These are phyloP conservation scores for Acholoe squamosa DNA, from an alignment of 2,888 invertebrate genomes.

Conservation along the genomic window DNA sequence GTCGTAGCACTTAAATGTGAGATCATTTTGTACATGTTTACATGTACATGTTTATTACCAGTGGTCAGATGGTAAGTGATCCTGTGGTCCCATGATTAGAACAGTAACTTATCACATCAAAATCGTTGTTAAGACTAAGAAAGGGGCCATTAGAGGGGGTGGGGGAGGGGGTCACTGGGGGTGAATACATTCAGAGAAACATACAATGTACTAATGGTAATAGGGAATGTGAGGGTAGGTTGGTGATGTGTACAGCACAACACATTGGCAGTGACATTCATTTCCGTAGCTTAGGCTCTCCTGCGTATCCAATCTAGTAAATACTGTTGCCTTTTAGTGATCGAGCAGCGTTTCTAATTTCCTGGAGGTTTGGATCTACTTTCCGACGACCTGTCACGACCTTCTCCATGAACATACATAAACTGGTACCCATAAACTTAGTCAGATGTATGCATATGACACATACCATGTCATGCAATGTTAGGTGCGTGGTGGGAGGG, in stretches of 20 bases:
- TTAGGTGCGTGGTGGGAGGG: not conserved
- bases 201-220: no score
- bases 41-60: no score
- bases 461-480: not conserved
- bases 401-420: not conserved
- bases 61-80: no score
- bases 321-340: not conserved
- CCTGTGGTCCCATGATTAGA: no score
- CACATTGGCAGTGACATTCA: not conserved
- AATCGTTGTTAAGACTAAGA: no score
- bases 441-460: not conserved
- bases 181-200: no score
- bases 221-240: not conserved
- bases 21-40: no score
- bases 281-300: conserved; percentile 6
- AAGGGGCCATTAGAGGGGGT: no score
- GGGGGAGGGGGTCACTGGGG: no score
- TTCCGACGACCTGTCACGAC: not conserved
- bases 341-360: not conserved
- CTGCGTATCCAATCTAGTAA: conserved; percentile 12
- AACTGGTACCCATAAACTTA: no score
- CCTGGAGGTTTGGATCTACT: not conserved
- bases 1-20: no score
- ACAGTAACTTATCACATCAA: no score
- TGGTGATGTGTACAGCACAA: not conserved